A percentile compares a stretch with the other conserved stretches of the same genome.
These are phyloP conservation scores for Ditula angustiorana DNA, from an alignment of 2,888 invertebrate genomes.

Conservation along the genomic window DNA sequence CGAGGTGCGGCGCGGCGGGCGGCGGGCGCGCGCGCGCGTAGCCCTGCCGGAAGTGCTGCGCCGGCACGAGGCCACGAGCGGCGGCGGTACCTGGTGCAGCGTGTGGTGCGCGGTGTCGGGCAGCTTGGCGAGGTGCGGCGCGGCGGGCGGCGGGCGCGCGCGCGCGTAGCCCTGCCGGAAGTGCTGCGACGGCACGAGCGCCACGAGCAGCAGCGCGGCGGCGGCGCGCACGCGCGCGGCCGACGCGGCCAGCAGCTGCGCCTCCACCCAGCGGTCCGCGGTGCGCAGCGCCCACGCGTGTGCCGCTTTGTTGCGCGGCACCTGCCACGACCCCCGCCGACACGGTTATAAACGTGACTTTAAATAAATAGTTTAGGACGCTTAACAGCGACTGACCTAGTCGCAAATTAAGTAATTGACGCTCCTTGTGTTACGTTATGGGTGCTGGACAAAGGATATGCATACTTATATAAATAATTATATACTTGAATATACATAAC, in stretches of 20 bases:
- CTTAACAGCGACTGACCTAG: too few species aligned
- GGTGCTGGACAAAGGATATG: too few species aligned
- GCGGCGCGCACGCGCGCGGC: conserved; percentile 94
- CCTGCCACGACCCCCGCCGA: too few species aligned
- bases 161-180: conserved; percentile 95
- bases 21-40: too few species aligned
- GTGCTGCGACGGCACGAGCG: conserved; percentile 95
- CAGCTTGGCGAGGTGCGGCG: conserved; percentile 69
- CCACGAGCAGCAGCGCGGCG: conserved; percentile 95
- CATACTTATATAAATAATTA: too few species aligned
- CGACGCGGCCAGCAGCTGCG: conserved; percentile 93
- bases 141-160: conserved; percentile 78
- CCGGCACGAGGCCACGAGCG: conserved; percentile 89
- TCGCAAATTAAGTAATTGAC: too few species aligned
- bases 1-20: too few species aligned
- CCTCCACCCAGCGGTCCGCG: conserved; percentile 96
- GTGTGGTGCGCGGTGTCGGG: conserved; percentile 83
- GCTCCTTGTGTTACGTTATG: too few species aligned
- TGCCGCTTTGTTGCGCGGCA: conserved; percentile 94
- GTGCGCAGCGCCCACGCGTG: conserved; percentile 97
- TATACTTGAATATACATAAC: too few species aligned
- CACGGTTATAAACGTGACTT: too few species aligned
- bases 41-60: conserved; percentile 95
- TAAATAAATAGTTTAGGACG: too few species aligned
- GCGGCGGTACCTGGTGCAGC: conserved; percentile 82